These are phyloP conservation scores for Pachyuromys duprasi DNA, from an alignment of 2,797 vertebrate genomes.

Conservation along the genomic window DNA sequence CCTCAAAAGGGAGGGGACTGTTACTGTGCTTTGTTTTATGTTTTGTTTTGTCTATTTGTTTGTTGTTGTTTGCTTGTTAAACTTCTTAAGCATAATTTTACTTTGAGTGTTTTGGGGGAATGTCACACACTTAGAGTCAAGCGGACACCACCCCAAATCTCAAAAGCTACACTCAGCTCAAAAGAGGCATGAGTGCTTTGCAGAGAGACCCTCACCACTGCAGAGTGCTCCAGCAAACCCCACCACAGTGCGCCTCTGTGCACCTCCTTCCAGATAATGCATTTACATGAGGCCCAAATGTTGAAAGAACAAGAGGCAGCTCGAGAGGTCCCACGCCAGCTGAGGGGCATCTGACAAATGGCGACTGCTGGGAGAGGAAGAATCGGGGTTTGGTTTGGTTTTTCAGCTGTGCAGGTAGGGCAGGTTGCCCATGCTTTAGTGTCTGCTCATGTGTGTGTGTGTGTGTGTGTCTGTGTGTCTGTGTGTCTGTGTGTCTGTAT, in stretches of 20 bases:
- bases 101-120: slow-evolving; percentile 20
- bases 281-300: not conserved
- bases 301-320: not conserved
- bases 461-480: not conserved
- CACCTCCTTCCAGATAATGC: not conserved
- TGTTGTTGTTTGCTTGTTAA: not conserved
- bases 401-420: not conserved
- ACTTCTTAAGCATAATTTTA: not conserved
- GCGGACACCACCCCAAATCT: not conserved
- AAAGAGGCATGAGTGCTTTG: not conserved
- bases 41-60: not conserved
- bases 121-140: not conserved
- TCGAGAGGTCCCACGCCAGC: no score
- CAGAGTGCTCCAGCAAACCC: not conserved
- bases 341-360: not conserved
- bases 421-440: not conserved
- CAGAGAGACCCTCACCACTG: not conserved
- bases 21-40: not conserved
- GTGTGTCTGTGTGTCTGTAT: not conserved
- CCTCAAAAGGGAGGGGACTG: not conserved
- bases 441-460: no score
- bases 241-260: not conserved
- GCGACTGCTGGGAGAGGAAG: not conserved
- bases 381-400: not conserved
- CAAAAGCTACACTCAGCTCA: not conserved